Evolutionary conservation across 2,797 vertebrate species (phyloP).

Genomic region (Ispidina picta): DNA sequence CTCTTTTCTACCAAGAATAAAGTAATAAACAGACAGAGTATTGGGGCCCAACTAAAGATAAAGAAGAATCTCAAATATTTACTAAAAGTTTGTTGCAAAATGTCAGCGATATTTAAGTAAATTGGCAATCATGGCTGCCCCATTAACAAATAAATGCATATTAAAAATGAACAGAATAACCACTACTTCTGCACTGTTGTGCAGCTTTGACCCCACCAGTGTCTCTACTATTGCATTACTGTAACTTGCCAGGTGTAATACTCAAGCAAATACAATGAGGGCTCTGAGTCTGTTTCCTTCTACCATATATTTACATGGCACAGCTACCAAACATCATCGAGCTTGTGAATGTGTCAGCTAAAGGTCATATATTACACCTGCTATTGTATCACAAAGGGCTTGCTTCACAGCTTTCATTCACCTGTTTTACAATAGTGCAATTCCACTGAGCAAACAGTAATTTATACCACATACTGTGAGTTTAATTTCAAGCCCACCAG

Average conservation of each 20-base stretch:
- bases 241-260: neutral
- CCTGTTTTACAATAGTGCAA: neutral
- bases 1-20: constrained; percentile 53
- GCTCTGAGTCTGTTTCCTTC: neutral
- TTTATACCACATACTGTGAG: neutral
- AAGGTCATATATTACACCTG: neutral
- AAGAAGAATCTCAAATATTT: constrained; percentile 35
- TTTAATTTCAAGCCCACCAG: neutral
- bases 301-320: neutral
- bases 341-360: neutral
- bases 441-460: neutral
- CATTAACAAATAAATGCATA: constrained; percentile 36
- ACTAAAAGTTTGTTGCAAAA: constrained; percentile 34
- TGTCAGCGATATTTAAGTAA: constrained; percentile 43
- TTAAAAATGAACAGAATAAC: neutral
- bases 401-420: neutral
- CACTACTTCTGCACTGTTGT: neutral
- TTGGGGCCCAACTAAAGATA: neutral
- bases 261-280: neutral
- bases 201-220: neutral
- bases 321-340: neutral
- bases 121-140: constrained; percentile 1
- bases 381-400: neutral
- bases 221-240: neutral
- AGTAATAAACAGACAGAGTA: constrained; percentile 50